Evolutionary conservation across 2,888 invertebrate species (phyloP), one percentile per base, ranked within the genome.

Genomic region (Bugula neritina): DNA sequence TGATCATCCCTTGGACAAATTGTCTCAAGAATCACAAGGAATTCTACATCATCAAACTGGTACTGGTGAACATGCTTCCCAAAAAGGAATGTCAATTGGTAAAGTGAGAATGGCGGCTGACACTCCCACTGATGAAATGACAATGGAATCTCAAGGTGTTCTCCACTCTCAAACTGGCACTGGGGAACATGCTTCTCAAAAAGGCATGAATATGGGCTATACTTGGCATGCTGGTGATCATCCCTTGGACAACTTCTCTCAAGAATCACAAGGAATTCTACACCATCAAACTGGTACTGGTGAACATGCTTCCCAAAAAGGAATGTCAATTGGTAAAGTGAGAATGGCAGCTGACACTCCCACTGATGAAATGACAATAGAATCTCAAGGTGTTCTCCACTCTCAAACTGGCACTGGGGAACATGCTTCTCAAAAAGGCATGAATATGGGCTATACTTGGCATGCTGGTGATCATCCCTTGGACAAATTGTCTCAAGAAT

Each of bases 211-310:
- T n/a, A 55, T 55, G 21, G 55, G 55, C n/a, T n/a, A 55, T 17
- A 55, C 55, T n/a, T n/a, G 55, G 25, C 55, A 55, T n/a, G 55
- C 13, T 55, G 55, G n/a, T n/a, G 55, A 55, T n/a, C n/a, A n/a
- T 55, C 55, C 21, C 25, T 17, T 55, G 21, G 55, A 55, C n/a
- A 17, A 55, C 5, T 5, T 55, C 13, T 17, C 55, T 55, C n/a
- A 17, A n/a, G n/a, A 55, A 55, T 55, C 55, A 13, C 21, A 55
- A n/a, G 63, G 63, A 13, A 13, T 63, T 63, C 63, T 63, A 13
- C 63, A 63, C 31, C 63, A 13, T 31, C 63, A 63, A 63, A 63
- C 63, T 63, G 63, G 63, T 63, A 63, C 63, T 63, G 63, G 63
- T 10, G 29, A 31, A n/a, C 34, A 31, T 29, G 63, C 63, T 5